Evolutionary conservation across 2,888 invertebrate genomes (phyloP), one percentile per base, ranked within the genome.

Genomic region (Euspilapteryx auroguttella): DNA sequence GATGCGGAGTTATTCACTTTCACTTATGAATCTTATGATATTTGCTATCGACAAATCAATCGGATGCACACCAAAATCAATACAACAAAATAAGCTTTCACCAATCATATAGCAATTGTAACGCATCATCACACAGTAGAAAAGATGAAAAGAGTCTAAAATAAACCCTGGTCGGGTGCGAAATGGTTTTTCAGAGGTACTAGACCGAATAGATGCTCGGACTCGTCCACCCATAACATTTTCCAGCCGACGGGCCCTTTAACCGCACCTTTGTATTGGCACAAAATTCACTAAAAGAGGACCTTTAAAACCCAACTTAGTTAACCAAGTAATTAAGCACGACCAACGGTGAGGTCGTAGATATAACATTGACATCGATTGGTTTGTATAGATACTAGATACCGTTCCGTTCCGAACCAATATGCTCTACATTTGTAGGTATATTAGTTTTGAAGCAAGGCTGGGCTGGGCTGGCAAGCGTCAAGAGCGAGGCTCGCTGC

Each of bases 141-240:
- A 47, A 52, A 61, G 63, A 73, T 73, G 65, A 73, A 71, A 71
- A 75, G 73, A 49, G 55, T 65, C 64, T 50, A 73, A 73, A 75
- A 73, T 71, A 64, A 64, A 50, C 61, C 63, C 49, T 66, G 65
- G 42, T 51, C 54, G 55, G 55, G 66, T 69, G 73, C 65, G 55
- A 68, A 63, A 57, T 51, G 48, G 62, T 65, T 73, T 68, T 75
- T 63, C 63, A 63, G 69, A 73, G 73, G 73, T 66, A 73, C 69
- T 65, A 55, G 61, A 57, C 61, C 56, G 63, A 65, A 54, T 63
- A 58, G 57, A 50, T 55, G 57, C 49, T 58, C 56, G 59, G 55
- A 69, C 58, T 65, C 64, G 65, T 49, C 64, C 68, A 68, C 55
- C 66, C 69, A 63, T 48, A 64, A 59, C 65, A 71, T 69, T 75